These are phyloP conservation scores for Spodoptera littoralis DNA, from an alignment of 2,888 invertebrate species.

Conservation along the genomic window DNA sequence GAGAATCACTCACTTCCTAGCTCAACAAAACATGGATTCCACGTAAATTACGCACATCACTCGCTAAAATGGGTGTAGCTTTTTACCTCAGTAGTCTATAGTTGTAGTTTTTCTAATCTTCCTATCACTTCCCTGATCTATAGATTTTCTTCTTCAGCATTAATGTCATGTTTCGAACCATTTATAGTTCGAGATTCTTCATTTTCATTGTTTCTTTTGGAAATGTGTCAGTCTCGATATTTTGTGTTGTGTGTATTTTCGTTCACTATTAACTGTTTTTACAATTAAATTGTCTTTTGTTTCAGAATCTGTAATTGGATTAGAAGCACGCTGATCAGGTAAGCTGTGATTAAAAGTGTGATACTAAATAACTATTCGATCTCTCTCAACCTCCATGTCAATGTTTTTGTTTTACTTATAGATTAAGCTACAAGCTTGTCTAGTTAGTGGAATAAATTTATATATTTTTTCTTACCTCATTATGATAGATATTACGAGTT, in stretches of 20 bases:
- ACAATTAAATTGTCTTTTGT: slow-evolving; percentile 39
- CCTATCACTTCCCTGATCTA: slow-evolving; percentile 39
- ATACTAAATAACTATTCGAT: too few relatives aligned
- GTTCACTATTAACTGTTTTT: not conserved
- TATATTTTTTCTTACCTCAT: too few relatives aligned
- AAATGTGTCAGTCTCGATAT: too few relatives aligned
- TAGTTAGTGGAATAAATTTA: too few relatives aligned
- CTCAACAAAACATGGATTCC: slow-evolving; percentile 47
- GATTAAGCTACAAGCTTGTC: too few relatives aligned
- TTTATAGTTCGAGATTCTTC: not conserved
- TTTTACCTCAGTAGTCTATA: slow-evolving; percentile 24
- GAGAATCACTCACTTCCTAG: slow-evolving; percentile 48
- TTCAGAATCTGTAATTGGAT: slow-evolving; percentile 58
- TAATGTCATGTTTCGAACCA: not conserved
- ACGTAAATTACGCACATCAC: slow-evolving; percentile 36
- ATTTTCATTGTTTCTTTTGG: not conserved
- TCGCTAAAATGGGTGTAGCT: slow-evolving; percentile 33
- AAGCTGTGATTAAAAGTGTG: slow-evolving; percentile 17
- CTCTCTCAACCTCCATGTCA: not conserved
- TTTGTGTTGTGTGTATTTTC: too few relatives aligned
- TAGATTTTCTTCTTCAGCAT: slow-evolving; percentile 12
- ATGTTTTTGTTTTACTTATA: too few relatives aligned
- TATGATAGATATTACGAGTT: too few relatives aligned
- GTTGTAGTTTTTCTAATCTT: slow-evolving; percentile 30
- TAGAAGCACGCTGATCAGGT: slow-evolving; percentile 54